Evolutionary conservation across 2,888 invertebrate species (phyloP).

Genomic region (Myopa testacea): DNA sequence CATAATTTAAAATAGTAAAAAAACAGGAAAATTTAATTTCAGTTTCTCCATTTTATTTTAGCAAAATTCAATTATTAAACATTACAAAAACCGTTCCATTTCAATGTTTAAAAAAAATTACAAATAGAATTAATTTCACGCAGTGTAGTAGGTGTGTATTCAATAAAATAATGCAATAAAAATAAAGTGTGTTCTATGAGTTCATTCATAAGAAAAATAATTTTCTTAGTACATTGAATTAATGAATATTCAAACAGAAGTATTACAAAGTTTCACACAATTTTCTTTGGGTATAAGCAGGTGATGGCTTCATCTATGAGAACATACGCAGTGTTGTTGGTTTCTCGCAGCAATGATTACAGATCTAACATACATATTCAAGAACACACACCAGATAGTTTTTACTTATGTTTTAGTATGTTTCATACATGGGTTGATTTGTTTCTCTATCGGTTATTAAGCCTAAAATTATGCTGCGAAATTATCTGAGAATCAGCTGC

Average conservation of each 20-base stretch:
- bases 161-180: background rate
- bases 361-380: background rate
- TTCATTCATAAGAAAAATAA: background rate
- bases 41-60: slow-evolving; percentile 31
- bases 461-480: slow-evolving; percentile 7
- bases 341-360: background rate
- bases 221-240: background rate
- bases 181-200: background rate
- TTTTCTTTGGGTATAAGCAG: slow-evolving; percentile 9
- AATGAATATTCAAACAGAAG: background rate
- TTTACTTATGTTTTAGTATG: background rate
- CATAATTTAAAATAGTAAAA: too few species aligned
- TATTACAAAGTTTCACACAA: background rate
- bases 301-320: background rate
- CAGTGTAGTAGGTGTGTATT: background rate
- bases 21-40: background rate
- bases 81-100: slow-evolving; percentile 18
- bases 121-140: background rate
- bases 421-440: background rate
- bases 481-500: background rate
- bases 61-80: slow-evolving; percentile 30
- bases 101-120: slow-evolving; percentile 1
- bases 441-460: background rate
- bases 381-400: background rate
- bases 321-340: background rate